These are phyloP conservation scores for Crossocerus cetratus DNA, from an alignment of 2,888 invertebrate species.

Conservation along the genomic window DNA sequence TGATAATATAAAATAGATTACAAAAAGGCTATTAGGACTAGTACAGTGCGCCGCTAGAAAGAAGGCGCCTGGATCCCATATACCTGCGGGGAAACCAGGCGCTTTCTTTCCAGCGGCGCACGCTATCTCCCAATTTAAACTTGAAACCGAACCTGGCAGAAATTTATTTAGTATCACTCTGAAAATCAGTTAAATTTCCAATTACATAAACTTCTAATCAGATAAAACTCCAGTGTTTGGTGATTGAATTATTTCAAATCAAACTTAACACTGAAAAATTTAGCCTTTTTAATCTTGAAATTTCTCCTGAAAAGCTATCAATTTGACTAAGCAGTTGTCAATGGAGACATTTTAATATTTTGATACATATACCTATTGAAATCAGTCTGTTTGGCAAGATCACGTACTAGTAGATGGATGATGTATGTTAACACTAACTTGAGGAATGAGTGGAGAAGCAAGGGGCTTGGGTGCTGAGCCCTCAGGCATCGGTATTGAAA, in stretches of 20 bases:
- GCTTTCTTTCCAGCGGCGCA: too few relatives aligned
- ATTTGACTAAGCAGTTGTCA: slow-evolving; percentile 58
- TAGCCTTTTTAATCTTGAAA: background rate
- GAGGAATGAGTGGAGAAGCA: slow-evolving; percentile 72
- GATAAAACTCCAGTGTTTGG: slow-evolving; percentile 28
- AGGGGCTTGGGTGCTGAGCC: slow-evolving; percentile 69
- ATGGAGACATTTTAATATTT: slow-evolving; percentile 62
- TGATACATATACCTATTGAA: slow-evolving; percentile 57
- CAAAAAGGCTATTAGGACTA: slow-evolving; percentile 32
- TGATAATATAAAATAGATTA: slow-evolving; percentile 42
- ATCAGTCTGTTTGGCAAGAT: slow-evolving; percentile 65
- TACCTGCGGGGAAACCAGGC: too few relatives aligned
- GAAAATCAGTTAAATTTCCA: slow-evolving; percentile 41
- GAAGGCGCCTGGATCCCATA: too few relatives aligned
- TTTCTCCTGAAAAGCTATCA: background rate
- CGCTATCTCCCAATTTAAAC: slow-evolving; percentile 29
- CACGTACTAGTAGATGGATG: slow-evolving; percentile 72
- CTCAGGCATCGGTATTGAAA: slow-evolving; percentile 73
- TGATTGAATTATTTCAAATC: slow-evolving; percentile 18
- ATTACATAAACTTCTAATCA: slow-evolving; percentile 26
- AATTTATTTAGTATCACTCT: slow-evolving; percentile 29
- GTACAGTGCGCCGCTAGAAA: too few relatives aligned
- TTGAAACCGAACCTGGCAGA: background rate
- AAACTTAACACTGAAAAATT: background rate
- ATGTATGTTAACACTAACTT: slow-evolving; percentile 72